Percentiles rank a stretch among this genome's conserved stretches.
Conservation (phyloP, 2,113 vertebrate genomes). For the Chroicocephalus ridibundus region DNA sequence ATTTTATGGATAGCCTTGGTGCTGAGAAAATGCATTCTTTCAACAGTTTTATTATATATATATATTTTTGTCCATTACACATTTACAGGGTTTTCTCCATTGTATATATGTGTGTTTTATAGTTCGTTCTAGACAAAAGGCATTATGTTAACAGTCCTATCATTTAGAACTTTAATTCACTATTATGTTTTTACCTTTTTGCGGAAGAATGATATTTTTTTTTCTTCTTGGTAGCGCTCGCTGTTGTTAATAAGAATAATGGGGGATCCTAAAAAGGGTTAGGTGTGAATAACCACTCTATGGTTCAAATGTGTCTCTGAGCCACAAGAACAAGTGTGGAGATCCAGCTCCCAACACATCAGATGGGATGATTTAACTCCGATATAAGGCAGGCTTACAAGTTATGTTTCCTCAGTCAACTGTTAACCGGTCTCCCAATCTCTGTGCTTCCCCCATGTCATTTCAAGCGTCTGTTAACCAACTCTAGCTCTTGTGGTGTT, state of each 20-base stretch:
- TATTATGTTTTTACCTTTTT: constrained; percentile 51
- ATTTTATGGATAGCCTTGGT: constrained; percentile 68
- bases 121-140: constrained; percentile 65
- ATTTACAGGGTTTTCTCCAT: constrained; percentile 60
- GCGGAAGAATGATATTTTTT: constrained; percentile 4
- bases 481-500: neutral
- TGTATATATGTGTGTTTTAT: constrained; percentile 59
- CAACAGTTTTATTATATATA: constrained; percentile 69
- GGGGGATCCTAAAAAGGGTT: neutral
- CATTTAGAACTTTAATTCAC: constrained; percentile 69
- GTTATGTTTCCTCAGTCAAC: neutral
- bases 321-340: neutral
- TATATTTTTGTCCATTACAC: constrained; percentile 64
- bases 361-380: neutral
- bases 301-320: neutral
- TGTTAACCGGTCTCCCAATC: neutral
- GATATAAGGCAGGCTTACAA: neutral
- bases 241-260: constrained; percentile 33
- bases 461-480: constrained; percentile 1
- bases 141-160: constrained; percentile 70
- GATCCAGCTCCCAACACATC: neutral
- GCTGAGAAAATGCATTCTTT: constrained; percentile 71
- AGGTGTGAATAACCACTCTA: constrained; percentile 9
- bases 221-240: neutral
- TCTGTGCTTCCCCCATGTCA: neutral